Conservation (phyloP, 2,797 vertebrate species). For the Galaxias olidus region DNA sequence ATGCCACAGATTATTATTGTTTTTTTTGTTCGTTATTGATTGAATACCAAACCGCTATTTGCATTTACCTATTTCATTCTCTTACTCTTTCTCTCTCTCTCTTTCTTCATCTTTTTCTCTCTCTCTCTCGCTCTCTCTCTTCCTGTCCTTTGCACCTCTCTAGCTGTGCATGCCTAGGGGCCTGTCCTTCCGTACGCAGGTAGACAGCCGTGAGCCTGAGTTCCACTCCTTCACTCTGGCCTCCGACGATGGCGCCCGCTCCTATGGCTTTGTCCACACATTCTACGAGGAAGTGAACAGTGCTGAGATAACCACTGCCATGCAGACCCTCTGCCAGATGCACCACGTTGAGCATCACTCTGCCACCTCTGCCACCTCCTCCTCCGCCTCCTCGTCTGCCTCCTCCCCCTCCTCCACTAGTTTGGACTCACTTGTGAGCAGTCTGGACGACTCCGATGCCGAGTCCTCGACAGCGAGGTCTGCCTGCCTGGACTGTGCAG, state of each 20-base stretch:
- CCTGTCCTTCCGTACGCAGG: constrained; percentile 90
- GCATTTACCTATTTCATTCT: neutral
- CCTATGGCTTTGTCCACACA: constrained; percentile 93
- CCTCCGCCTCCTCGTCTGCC: constrained; percentile 75
- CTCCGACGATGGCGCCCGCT: constrained; percentile 88
- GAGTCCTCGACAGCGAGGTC: constrained; percentile 68
- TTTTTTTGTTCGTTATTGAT: constrained; percentile 6
- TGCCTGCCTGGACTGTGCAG: constrained; percentile 66
- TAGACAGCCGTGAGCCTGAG: constrained; percentile 81
- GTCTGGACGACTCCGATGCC: constrained; percentile 84
- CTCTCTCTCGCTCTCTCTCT: neutral
- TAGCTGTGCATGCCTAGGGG: constrained; percentile 98
- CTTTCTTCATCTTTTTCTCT: neutral
- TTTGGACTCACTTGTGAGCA: constrained; percentile 94
- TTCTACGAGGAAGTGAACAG: constrained; percentile 95
- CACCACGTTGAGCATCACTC: constrained; percentile 91
- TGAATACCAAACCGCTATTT: too few species aligned
- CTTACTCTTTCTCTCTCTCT: neutral
- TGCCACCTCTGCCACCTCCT: constrained; percentile 77
- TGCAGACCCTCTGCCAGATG: constrained; percentile 97
- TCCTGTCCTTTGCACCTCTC: neutral
- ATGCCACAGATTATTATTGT: too few species aligned
- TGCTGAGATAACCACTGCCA: constrained; percentile 90
- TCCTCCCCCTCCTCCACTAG: constrained; percentile 91
- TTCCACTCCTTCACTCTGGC: constrained; percentile 95